Percentiles rank a stretch among this genome's conserved stretches.
Evolutionary conservation across 2,113 vertebrate species (phyloP).

Genomic region (Pao palembangensis): DNA sequence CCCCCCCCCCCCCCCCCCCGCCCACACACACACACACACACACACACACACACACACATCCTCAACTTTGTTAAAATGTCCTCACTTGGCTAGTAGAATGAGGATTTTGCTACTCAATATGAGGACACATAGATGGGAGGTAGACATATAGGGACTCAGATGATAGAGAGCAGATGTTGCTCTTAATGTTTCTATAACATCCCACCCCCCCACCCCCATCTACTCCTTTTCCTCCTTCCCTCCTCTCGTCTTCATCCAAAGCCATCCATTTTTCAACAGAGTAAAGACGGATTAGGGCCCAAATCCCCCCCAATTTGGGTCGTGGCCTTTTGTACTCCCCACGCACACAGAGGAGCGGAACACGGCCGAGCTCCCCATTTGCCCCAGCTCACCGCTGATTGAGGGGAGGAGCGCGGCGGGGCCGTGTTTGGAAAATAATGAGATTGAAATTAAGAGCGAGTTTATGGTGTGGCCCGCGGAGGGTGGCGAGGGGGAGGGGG

Average conservation of each 20-base stretch:
- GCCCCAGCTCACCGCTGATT: conserved; percentile 67
- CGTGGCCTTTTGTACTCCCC: conserved; percentile 51
- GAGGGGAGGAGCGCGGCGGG: conserved; percentile 38
- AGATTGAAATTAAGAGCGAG: conserved; percentile 67
- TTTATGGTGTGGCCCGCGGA: conserved; percentile 42
- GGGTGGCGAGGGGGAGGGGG: conserved; percentile 8
- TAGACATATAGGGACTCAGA: conserved; percentile 29
- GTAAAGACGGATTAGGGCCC: conserved; percentile 66
- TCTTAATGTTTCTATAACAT: conserved; percentile 47
- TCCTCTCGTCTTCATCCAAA: conserved; percentile 45
- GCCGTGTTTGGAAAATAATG: conserved; percentile 63
- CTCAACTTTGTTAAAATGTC: no score
- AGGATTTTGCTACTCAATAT: no score
- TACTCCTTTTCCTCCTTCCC: conserved; percentile 9
- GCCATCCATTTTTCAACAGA: conserved; percentile 54
- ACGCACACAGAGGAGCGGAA: conserved; percentile 4
- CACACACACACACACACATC: conserved; percentile 21
- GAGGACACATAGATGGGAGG: conserved; percentile 4
- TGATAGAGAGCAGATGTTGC: conserved; percentile 66
- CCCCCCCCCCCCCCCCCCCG: no score
- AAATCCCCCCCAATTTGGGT: conserved; percentile 68
- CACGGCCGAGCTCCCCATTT: conserved; percentile 51
- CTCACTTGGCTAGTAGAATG: no score
- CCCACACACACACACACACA: conserved; percentile 4
- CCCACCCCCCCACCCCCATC: conserved; percentile 7